Conservation (phyloP, 2,888 invertebrate genomes). For the Limnephilus rhombicus region DNA sequence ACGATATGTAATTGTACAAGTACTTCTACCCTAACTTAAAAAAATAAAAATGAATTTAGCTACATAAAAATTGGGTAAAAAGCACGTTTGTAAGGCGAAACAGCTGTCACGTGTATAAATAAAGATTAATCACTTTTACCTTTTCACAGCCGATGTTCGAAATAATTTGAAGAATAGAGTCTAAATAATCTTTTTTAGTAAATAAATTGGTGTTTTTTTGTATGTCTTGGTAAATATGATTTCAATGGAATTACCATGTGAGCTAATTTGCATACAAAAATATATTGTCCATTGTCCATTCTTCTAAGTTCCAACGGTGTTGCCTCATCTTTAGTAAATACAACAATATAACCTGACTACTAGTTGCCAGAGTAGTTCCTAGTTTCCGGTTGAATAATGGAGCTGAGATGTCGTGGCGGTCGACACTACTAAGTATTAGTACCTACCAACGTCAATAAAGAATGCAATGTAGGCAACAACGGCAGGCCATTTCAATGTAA, state of each 20-base stretch:
- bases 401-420: background rate
- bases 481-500: background rate
- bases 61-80: no score
- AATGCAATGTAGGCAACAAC: background rate
- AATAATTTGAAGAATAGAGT: background rate
- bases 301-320: slow-evolving; percentile 6
- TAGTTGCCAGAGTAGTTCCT: background rate
- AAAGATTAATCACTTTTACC: no score
- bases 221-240: background rate
- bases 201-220: background rate
- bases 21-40: no score
- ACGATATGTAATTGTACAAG: no score
- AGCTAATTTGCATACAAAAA: slow-evolving; percentile 37
- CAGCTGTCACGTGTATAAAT: no score
- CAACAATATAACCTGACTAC: slow-evolving; percentile 21
- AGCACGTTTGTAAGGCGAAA: no score
- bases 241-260: slow-evolving; percentile 8
- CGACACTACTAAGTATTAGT: background rate
- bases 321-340: slow-evolving; percentile 28
- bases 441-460: background rate
- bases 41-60: no score
- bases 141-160: background rate
- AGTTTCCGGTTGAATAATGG: background rate
- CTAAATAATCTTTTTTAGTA: background rate
- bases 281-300: background rate